Conservation (phyloP, 2,113 vertebrate genomes). For the Pogona vitticeps region DNA sequence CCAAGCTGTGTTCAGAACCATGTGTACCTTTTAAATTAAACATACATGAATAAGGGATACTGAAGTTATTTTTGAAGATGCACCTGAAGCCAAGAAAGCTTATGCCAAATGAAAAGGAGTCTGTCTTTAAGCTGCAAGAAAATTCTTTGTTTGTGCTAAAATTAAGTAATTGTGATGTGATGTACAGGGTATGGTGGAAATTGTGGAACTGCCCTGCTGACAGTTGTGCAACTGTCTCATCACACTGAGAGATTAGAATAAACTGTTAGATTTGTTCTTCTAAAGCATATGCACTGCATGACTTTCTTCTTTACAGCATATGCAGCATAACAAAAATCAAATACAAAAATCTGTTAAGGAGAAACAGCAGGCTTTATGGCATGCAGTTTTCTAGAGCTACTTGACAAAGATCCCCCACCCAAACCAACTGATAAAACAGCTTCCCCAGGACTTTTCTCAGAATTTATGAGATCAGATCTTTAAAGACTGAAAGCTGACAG, state of each 20-base stretch:
- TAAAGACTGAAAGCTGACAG: constrained; percentile 53
- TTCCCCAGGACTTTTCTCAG: constrained; percentile 40
- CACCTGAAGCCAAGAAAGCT: too few relatives aligned
- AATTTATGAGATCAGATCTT: constrained; percentile 50
- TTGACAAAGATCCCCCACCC: constrained; percentile 23
- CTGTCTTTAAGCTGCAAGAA: too few relatives aligned
- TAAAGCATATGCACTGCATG: background rate
- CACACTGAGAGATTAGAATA: background rate
- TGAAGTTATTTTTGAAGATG: too few relatives aligned
- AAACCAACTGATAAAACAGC: constrained; percentile 22
- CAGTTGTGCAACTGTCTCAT: background rate
- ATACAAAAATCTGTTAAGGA: constrained; percentile 36
- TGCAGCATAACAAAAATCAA: constrained; percentile 28
- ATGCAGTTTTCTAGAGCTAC: constrained; percentile 34
- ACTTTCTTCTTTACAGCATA: background rate
- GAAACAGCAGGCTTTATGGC: constrained; percentile 26
- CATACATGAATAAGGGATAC: too few relatives aligned
- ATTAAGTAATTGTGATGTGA: background rate
- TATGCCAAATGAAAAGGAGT: too few relatives aligned
- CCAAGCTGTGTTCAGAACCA: too few relatives aligned
- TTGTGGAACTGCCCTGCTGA: background rate
- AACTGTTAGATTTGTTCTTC: constrained; percentile 3
- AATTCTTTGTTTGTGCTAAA: too few relatives aligned
- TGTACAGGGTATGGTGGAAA: background rate
- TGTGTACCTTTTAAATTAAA: too few relatives aligned